Percentiles rank a stretch among this genome's conserved stretches.
phyloP scores from a whole-genome alignment of 2,888 invertebrate species.

The Meghimatium bilineatum region DNA sequence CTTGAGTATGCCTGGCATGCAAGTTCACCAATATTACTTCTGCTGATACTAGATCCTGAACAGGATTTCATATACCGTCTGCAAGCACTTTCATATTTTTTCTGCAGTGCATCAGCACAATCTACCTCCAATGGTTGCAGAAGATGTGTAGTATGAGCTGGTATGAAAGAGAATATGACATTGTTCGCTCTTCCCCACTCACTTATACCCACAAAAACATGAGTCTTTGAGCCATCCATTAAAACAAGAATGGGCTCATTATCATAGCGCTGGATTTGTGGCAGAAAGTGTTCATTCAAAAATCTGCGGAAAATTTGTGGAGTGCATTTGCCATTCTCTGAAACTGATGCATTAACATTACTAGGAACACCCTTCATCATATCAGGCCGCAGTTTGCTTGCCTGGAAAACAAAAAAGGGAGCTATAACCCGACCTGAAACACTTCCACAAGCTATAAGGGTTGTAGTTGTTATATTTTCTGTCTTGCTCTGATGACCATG shows the following conservation, averaged over 20 bases:
- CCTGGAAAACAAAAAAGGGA: constrained; percentile 46
- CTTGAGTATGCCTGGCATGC: constrained; percentile 40
- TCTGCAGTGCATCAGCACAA: constrained; percentile 47
- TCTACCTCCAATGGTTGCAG: constrained; percentile 51
- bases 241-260: constrained; percentile 48
- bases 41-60: constrained; percentile 27
- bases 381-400: constrained; percentile 37
- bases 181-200: constrained; percentile 51
- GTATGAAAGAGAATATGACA: constrained; percentile 51
- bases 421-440: constrained; percentile 45
- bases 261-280: constrained; percentile 40
- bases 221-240: constrained; percentile 51
- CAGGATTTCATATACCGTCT: constrained; percentile 26
- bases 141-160: constrained; percentile 53
- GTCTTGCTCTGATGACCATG: constrained; percentile 31
- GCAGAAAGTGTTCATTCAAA: constrained; percentile 48
- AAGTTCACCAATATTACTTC: constrained; percentile 43
- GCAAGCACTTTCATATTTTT: constrained; percentile 49
- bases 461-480: constrained; percentile 40
- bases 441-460: constrained; percentile 47
- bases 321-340: constrained; percentile 43
- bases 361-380: constrained; percentile 45
- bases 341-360: constrained; percentile 46
- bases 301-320: constrained; percentile 44
- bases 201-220: constrained; percentile 45